These are phyloP conservation scores for Clarias batrachus DNA, from an alignment of 2,113 vertebrate species.

Conservation along the genomic window DNA sequence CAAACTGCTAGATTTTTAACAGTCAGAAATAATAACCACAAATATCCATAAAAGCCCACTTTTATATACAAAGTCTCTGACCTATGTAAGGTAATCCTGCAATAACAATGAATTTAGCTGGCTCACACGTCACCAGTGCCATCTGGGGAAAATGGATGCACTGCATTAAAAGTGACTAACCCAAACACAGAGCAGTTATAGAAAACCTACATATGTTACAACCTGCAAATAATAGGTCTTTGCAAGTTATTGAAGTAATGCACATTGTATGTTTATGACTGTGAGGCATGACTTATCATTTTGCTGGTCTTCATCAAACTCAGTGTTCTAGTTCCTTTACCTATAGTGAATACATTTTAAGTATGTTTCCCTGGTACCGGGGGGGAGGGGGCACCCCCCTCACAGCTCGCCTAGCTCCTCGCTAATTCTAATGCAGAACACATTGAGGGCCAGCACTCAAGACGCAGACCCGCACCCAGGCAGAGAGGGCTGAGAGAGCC, in stretches of 20 bases:
- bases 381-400: constrained; percentile 36
- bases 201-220: constrained; percentile 22
- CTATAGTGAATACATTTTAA: constrained; percentile 38
- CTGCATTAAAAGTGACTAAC: constrained; percentile 45
- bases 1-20: constrained; percentile 50
- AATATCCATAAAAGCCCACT: constrained; percentile 49
- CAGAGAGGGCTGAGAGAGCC: constrained; percentile 58
- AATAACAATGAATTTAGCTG: constrained; percentile 44
- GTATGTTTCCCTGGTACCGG: constrained; percentile 39
- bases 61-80: constrained; percentile 48
- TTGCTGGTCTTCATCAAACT: constrained; percentile 2
- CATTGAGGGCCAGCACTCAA: constrained; percentile 50
- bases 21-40: constrained; percentile 47
- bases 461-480: constrained; percentile 49
- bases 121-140: constrained; percentile 42
- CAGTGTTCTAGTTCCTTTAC: background rate
- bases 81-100: constrained; percentile 44
- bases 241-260: constrained; percentile 39
- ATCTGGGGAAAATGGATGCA: constrained; percentile 40
- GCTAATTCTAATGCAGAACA: constrained; percentile 70
- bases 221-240: constrained; percentile 35
- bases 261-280: constrained; percentile 23
- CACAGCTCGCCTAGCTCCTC: constrained; percentile 56
- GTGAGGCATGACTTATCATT: constrained; percentile 11
- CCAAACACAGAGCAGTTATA: constrained; percentile 32